phyloP scores from a whole-genome alignment of 2,113 vertebrate species.

The Catharus bicknelli region DNA sequence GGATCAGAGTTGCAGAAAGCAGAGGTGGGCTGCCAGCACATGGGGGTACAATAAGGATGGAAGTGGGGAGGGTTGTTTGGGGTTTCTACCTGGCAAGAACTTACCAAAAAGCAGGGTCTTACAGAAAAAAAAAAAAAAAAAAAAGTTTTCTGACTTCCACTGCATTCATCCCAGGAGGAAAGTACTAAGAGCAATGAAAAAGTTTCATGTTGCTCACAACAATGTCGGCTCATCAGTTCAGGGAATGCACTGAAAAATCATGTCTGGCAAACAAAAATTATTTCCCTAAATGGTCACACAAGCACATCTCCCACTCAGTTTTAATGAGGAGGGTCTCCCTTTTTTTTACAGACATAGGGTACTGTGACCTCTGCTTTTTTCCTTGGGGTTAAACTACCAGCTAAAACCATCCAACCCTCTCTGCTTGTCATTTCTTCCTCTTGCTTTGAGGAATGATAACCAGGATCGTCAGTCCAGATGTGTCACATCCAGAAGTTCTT shows the following conservation, averaged over 20 bases:
- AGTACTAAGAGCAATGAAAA: background rate
- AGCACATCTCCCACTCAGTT: background rate
- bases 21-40: background rate
- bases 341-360: background rate
- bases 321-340: background rate
- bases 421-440: background rate
- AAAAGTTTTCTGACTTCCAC: background rate
- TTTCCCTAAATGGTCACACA: background rate
- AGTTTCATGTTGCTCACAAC: background rate
- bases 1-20: background rate
- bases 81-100: background rate
- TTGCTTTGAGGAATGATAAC: background rate
- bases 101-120: background rate
- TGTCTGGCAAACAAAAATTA: background rate
- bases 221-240: background rate
- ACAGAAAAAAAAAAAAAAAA: background rate
- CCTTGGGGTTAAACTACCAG: background rate
- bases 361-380: background rate
- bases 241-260: background rate
- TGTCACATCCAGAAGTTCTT: background rate
- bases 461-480: background rate
- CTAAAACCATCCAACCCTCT: background rate
- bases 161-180: background rate
- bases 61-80: background rate
- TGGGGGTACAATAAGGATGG: background rate